Percentiles rank a stretch among this genome's conserved stretches.
Evolutionary conservation across 2,113 vertebrate genomes (phyloP).

Genomic region (Tragelaphus imberbis): DNA sequence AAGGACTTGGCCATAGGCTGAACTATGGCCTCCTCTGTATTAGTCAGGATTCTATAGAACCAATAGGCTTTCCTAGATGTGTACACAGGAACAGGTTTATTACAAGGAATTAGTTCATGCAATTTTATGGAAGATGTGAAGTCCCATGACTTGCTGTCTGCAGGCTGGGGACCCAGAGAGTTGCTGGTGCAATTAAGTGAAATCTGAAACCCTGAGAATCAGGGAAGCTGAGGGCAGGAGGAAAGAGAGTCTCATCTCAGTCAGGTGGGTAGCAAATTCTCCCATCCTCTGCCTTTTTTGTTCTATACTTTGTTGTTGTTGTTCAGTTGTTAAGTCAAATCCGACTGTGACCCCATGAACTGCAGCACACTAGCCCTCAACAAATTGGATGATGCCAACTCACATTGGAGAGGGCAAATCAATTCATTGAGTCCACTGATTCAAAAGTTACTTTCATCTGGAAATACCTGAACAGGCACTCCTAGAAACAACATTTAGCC

Average conservation of each 20-base stretch:
- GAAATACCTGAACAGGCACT: background rate
- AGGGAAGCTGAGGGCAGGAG: background rate
- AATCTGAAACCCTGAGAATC: background rate
- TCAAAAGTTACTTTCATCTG: background rate
- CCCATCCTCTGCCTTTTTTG: background rate
- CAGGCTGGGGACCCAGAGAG: background rate
- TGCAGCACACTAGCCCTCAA: background rate
- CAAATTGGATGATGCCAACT: too few relatives aligned
- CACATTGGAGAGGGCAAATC: background rate
- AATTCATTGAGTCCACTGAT: background rate
- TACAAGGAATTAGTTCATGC: background rate
- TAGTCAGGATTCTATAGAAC: background rate
- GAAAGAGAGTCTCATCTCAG: background rate
- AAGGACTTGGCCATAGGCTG: background rate
- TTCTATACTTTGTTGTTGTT: background rate
- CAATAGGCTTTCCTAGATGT: background rate
- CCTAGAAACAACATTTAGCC: background rate
- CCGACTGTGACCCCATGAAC: background rate
- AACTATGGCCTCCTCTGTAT: background rate
- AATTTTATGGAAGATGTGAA: background rate
- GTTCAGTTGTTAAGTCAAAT: background rate
- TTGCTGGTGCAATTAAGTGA: background rate
- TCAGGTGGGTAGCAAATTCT: background rate
- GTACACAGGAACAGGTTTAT: background rate
- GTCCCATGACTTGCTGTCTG: background rate